These are phyloP conservation scores for Albula goreensis DNA, from an alignment of 2,113 vertebrate genomes.

Conservation along the genomic window DNA sequence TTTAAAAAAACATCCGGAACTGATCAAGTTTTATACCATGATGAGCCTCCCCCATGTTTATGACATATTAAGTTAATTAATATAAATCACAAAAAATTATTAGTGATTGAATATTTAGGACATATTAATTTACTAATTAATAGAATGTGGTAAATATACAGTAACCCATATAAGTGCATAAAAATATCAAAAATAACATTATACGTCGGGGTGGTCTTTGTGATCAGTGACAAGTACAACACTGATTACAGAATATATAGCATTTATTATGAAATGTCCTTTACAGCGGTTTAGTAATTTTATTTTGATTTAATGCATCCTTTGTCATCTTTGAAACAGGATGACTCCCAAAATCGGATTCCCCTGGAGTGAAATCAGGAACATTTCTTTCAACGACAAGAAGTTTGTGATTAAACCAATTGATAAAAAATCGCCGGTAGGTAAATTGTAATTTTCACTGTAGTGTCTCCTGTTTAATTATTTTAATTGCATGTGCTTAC, in stretches of 20 bases:
- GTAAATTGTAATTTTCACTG: slow-evolving; percentile 25
- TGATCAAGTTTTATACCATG: neutral
- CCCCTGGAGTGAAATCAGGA: slow-evolving; percentile 97
- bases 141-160: no score
- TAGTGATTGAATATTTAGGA: no score
- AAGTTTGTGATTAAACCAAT: slow-evolving; percentile 98
- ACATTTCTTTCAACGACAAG: slow-evolving; percentile 98
- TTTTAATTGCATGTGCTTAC: neutral
- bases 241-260: neutral
- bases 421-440: slow-evolving; percentile 95
- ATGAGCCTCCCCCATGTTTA: no score
- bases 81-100: no score
- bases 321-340: slow-evolving; percentile 63
- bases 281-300: neutral
- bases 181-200: no score
- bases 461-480: neutral
- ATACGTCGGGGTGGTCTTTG: no score
- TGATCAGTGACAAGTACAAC: no score
- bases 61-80: no score
- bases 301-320: neutral
- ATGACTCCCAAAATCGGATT: slow-evolving; percentile 97
- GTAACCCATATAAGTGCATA: no score
- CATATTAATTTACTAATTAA: no score
- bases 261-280: neutral
- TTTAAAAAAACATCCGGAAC: neutral